Evolutionary conservation across 2,888 invertebrate genomes (phyloP).

Genomic region (Heliconius ismenius): DNA sequence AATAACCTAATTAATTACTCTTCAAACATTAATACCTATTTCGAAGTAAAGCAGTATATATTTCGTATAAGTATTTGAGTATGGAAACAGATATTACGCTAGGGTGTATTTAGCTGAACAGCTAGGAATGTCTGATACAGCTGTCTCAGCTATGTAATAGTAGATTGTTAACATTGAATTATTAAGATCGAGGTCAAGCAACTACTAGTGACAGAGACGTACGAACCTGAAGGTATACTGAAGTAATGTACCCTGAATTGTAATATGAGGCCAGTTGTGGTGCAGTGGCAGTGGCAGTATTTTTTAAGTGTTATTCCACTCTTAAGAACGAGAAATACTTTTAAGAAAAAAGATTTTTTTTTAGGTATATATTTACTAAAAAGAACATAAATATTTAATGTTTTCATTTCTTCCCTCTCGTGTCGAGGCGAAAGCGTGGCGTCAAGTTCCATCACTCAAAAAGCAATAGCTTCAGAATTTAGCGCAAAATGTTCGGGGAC

Average conservation of each 20-base stretch:
- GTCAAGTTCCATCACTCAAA: too few relatives aligned
- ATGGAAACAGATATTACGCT: constrained; percentile 3
- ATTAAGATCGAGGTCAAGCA: constrained; percentile 22
- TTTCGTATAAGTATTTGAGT: background rate
- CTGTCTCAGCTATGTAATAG: constrained; percentile 34
- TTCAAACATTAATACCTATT: constrained; percentile 1
- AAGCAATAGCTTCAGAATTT: too few relatives aligned
- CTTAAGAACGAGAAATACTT: too few relatives aligned
- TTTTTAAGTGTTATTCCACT: too few relatives aligned
- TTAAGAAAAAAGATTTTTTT: too few relatives aligned
- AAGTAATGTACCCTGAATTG: background rate
- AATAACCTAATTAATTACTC: background rate
- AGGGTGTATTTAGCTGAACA: constrained; percentile 22
- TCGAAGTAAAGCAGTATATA: background rate
- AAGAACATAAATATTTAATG: too few relatives aligned
- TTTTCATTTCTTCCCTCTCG: too few relatives aligned
- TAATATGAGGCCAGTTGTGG: background rate
- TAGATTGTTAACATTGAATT: constrained; percentile 31
- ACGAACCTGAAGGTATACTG: background rate
- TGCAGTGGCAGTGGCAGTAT: too few relatives aligned
- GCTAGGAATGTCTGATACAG: constrained; percentile 30
- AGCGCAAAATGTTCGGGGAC: too few relatives aligned
- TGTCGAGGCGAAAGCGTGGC: too few relatives aligned
- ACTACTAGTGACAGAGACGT: background rate
- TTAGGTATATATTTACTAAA: too few relatives aligned